Conservation (phyloP, 2,113 vertebrate species). For the Nanorana parkeri region DNA sequence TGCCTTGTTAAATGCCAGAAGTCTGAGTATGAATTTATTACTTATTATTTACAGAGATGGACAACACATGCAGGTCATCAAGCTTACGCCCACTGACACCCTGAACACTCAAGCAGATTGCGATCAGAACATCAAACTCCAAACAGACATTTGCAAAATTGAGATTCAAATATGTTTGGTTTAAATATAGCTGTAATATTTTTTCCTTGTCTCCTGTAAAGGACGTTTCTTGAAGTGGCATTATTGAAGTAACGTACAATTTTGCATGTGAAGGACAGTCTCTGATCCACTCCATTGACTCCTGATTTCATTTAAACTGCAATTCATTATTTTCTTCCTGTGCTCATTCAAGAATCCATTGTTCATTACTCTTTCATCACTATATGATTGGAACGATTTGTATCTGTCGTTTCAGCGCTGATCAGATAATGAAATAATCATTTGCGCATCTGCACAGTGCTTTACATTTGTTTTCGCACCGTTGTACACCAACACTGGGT, state of each 20-base stretch:
- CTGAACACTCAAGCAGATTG: neutral
- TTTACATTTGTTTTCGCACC: constrained; percentile 74
- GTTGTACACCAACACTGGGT: constrained; percentile 68
- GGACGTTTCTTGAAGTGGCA: constrained; percentile 41
- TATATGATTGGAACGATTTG: constrained; percentile 78
- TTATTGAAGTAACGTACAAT: constrained; percentile 67
- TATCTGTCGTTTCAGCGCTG: constrained; percentile 77
- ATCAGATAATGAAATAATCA: constrained; percentile 80
- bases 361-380: constrained; percentile 80
- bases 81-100: neutral
- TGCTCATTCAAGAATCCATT: constrained; percentile 74
- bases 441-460: constrained; percentile 73
- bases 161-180: neutral
- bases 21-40: constrained; percentile 18
- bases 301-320: constrained; percentile 74
- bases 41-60: neutral
- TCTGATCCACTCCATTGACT: constrained; percentile 73
- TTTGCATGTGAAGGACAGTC: constrained; percentile 70
- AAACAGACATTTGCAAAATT: neutral
- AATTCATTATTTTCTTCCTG: constrained; percentile 80
- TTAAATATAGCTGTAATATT: constrained; percentile 5
- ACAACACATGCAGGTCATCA: neutral
- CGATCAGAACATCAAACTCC: neutral
- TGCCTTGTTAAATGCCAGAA: constrained; percentile 9
- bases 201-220: constrained; percentile 28